Conservation (phyloP, 2,888 invertebrate species). For the Metellina segmentata region DNA sequence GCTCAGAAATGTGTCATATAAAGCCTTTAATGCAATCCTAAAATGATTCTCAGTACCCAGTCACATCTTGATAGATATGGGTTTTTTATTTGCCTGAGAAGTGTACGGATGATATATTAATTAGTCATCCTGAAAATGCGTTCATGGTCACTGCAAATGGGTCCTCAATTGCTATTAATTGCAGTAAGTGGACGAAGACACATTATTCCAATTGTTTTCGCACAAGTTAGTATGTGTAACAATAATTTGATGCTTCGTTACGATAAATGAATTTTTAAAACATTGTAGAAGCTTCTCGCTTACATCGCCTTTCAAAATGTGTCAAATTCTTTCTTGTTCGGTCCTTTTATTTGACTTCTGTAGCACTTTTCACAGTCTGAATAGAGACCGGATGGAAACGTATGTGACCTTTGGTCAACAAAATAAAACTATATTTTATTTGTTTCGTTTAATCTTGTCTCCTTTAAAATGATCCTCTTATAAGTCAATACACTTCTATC, state of each 20-base stretch:
- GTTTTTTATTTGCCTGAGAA: background rate
- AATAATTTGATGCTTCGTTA: background rate
- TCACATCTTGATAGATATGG: background rate
- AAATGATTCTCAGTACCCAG: slow-evolving; percentile 10
- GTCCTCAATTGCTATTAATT: background rate
- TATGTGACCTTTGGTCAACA: no score
- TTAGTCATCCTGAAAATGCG: background rate
- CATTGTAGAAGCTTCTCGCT: background rate
- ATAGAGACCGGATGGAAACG: no score
- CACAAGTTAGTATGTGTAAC: background rate
- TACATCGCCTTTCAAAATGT: no score
- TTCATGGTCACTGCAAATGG: slow-evolving; percentile 11
- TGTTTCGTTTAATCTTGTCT: no score
- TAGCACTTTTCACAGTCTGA: no score
- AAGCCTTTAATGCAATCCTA: background rate
- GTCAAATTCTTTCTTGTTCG: no score
- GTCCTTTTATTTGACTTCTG: no score
- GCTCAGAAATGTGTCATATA: background rate
- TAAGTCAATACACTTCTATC: no score
- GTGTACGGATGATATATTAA: slow-evolving; percentile 4
- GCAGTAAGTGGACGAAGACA: background rate
- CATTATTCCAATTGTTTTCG: background rate
- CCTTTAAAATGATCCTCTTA: no score
- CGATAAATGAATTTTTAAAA: background rate
- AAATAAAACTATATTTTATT: no score